Base-by-base conservation (phyloP, 2,888 invertebrate species). In the Paralinhomoeus sp. region DNA sequence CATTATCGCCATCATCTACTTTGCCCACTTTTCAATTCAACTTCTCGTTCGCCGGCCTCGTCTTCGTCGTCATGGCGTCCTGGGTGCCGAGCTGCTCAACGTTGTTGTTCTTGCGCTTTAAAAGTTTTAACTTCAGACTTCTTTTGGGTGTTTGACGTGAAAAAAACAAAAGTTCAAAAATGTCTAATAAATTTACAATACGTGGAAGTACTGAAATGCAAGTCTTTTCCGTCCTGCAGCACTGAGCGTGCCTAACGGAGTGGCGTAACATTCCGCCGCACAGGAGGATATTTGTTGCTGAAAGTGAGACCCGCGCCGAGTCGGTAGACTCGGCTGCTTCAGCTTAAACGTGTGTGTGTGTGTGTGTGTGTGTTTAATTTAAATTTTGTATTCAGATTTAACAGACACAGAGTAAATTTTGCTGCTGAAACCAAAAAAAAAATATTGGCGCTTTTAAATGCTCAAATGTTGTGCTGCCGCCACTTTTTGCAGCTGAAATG, bases 251-350 rank as follows among this genome's bases (percentile, higher is more conserved):
- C 18, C 73, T 93, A n/a, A 93, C 93, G 0, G 91, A 93, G 67
- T 93, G 93, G 93, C 73, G 93, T 17, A 91, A 91, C 0, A 83
- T 91, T 64, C 93, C 75, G 67, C 79, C 89, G 53, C 71, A 91
- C 31, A 73, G 78, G 5, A 87, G 89, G 85, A 97, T 93, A n/a
- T n/a, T n/a, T 66, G 68, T 77, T 27, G 78, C 84, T 0, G 91
- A 93, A 61, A 97, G 93, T 65, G 81, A 77, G 33, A 78, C 80
- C 47, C 78, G 82, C 56, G 81, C 85, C 3, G 74, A 79, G 47
- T 55, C 51, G 17, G 87, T 93, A 0, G 93, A 97, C 65, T 91
- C 93, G 0, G n/a, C 67, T 97, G 44, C 71, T 93, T 15, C 97
- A 93, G 68, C 93, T 85, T 67, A 93, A 97, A 68, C 93, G 93